Evolutionary conservation across 1,140 invertebrate genomes (phyloP).

Genomic region (Copidosoma floridanum): DNA sequence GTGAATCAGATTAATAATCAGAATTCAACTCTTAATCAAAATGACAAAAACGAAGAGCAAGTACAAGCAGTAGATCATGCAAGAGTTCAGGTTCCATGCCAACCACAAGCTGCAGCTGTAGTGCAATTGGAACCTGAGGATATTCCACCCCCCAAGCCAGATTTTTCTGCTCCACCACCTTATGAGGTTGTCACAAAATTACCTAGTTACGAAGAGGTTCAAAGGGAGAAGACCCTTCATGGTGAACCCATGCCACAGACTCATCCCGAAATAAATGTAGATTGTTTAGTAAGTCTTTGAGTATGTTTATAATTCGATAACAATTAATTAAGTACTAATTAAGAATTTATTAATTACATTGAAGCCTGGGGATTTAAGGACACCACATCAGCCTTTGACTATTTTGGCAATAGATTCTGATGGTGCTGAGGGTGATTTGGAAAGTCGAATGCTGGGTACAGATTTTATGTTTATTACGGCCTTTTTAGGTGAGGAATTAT

Average conservation of each 20-base stretch:
- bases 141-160: slow-evolving; percentile 74
- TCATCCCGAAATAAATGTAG: slow-evolving; percentile 49
- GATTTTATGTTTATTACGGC: slow-evolving; percentile 86
- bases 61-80: too few relatives aligned
- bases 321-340: neutral
- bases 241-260: slow-evolving; percentile 60
- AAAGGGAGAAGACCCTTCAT: slow-evolving; percentile 78
- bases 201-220: slow-evolving; percentile 88
- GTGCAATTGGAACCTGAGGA: too few relatives aligned
- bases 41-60: too few relatives aligned
- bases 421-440: slow-evolving; percentile 68
- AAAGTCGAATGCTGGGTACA: slow-evolving; percentile 77
- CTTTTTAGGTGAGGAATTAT: slow-evolving; percentile 68
- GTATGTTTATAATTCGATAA: too few relatives aligned
- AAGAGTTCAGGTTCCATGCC: too few relatives aligned
- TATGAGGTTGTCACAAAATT: slow-evolving; percentile 80
- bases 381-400: slow-evolving; percentile 62
- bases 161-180: slow-evolving; percentile 81
- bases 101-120: too few relatives aligned
- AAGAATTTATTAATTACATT: slow-evolving; percentile 3
- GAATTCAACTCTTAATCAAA: too few relatives aligned
- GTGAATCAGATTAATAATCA: too few relatives aligned
- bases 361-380: slow-evolving; percentile 53
- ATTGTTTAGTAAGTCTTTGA: slow-evolving; percentile 41
- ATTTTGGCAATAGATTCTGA: slow-evolving; percentile 72